These are phyloP conservation scores for Gymnoscelis rufifasciata DNA, from an alignment of 2,888 invertebrate species.

Conservation along the genomic window DNA sequence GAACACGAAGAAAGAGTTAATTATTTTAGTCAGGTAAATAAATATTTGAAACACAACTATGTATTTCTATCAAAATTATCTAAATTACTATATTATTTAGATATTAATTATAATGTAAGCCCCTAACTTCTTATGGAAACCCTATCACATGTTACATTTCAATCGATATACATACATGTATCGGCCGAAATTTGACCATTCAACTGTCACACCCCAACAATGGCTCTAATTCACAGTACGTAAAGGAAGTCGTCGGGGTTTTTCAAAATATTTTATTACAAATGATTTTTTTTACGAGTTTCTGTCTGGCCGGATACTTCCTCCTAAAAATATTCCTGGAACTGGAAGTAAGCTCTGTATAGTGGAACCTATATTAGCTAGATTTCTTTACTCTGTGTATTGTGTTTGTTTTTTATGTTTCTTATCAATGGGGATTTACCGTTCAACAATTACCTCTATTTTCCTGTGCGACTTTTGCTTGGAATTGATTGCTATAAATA, in stretches of 20 bases:
- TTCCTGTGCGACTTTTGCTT: too few relatives aligned
- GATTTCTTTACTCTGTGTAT: too few relatives aligned
- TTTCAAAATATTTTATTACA: conserved; percentile 15
- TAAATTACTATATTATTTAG: too few relatives aligned
- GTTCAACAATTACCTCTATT: too few relatives aligned
- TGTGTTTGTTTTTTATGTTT: too few relatives aligned
- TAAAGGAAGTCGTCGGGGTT: conserved; percentile 37
- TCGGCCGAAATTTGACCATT: conserved; percentile 8
- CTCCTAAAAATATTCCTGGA: neutral
- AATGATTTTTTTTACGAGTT: conserved; percentile 18
- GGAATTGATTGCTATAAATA: too few relatives aligned
- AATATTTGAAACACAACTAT: too few relatives aligned
- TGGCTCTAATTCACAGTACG: conserved; percentile 36
- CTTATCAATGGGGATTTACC: neutral
- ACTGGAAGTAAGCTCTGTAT: neutral
- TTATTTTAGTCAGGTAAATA: too few relatives aligned
- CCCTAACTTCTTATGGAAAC: neutral
- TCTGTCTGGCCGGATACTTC: conserved; percentile 3
- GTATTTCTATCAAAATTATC: too few relatives aligned
- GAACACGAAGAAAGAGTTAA: too few relatives aligned
- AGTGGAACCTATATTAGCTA: too few relatives aligned
- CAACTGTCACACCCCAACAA: conserved; percentile 15
- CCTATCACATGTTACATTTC: neutral
- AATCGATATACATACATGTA: neutral
- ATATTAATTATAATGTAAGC: too few relatives aligned